phyloP scores from a whole-genome alignment of 1,140 invertebrate genomes.

The Nebria ingens region DNA sequence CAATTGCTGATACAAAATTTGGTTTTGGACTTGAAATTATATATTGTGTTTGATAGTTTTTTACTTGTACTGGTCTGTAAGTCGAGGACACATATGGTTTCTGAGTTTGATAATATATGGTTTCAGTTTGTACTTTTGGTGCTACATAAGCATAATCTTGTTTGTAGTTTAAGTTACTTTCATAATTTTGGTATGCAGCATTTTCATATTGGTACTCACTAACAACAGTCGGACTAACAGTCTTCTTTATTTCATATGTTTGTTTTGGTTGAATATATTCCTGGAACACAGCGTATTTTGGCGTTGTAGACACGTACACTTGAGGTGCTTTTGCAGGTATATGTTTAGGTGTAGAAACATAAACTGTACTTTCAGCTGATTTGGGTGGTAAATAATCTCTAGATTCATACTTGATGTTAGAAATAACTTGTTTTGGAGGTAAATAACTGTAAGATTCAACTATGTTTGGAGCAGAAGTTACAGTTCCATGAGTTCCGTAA shows the following conservation, averaged over 20 bases:
- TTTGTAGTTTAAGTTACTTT: slow-evolving; percentile 5
- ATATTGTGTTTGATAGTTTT: slow-evolving; percentile 11
- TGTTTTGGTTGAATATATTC: slow-evolving; percentile 1
- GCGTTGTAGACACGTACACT: background rate
- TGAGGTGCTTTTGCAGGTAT: background rate
- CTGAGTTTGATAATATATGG: slow-evolving; percentile 13
- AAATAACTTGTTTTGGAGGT: background rate
- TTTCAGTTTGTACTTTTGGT: slow-evolving; percentile 2
- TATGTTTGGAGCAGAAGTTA: background rate
- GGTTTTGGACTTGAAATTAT: slow-evolving; percentile 21
- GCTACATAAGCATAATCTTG: no score
- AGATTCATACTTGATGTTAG: background rate
- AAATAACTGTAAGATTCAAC: background rate
- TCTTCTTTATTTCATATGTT: slow-evolving; percentile 1
- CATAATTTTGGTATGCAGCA: background rate
- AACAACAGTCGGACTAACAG: background rate
- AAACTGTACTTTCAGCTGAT: background rate
- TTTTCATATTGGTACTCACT: background rate
- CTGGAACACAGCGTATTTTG: background rate
- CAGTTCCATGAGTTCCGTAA: background rate
- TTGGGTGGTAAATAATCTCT: background rate
- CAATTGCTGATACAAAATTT: slow-evolving; percentile 21
- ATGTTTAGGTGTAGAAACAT: background rate
- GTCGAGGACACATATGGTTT: slow-evolving; percentile 19
- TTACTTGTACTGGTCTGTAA: slow-evolving; percentile 13